Evolutionary conservation across 2,888 invertebrate genomes (phyloP).

Genomic region (Andrena haemorrhoa): DNA sequence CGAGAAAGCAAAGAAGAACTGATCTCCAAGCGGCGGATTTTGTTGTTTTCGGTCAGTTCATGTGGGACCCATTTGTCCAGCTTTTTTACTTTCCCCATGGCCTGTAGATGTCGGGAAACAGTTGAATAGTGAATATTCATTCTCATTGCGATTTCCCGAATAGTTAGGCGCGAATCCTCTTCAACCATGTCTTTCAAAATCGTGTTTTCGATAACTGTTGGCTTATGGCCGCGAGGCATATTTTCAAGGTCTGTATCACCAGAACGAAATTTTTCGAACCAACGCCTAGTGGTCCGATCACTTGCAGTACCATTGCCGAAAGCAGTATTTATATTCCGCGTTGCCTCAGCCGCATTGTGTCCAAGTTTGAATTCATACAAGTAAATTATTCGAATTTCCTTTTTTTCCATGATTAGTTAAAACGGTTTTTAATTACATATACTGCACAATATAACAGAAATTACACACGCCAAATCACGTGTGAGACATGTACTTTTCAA

Average conservation of each 20-base stretch:
- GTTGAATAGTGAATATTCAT: neutral
- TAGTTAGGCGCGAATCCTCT: neutral
- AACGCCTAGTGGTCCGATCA: no score
- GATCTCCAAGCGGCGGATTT: no score
- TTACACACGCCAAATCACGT: neutral
- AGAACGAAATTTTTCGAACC: no score
- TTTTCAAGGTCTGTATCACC: no score
- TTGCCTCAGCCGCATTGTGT: neutral
- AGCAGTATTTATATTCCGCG: neutral
- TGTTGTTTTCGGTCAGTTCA: no score
- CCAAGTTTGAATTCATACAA: neutral
- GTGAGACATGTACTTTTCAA: neutral
- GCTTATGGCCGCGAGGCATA: no score
- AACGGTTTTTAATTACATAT: neutral
- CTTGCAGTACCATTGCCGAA: no score
- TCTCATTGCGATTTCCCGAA: neutral
- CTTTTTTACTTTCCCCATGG: neutral
- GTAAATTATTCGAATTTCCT: neutral
- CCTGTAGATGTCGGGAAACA: neutral
- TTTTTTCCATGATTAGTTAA: neutral
- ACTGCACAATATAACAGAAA: neutral
- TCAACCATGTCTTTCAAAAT: no score
- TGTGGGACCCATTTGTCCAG: neutral
- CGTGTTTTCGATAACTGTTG: no score
- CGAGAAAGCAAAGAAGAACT: no score